Evolutionary conservation across 2,113 vertebrate genomes (phyloP), one percentile per base, ranked within the genome.

Genomic region (Candoia aspera): DNA sequence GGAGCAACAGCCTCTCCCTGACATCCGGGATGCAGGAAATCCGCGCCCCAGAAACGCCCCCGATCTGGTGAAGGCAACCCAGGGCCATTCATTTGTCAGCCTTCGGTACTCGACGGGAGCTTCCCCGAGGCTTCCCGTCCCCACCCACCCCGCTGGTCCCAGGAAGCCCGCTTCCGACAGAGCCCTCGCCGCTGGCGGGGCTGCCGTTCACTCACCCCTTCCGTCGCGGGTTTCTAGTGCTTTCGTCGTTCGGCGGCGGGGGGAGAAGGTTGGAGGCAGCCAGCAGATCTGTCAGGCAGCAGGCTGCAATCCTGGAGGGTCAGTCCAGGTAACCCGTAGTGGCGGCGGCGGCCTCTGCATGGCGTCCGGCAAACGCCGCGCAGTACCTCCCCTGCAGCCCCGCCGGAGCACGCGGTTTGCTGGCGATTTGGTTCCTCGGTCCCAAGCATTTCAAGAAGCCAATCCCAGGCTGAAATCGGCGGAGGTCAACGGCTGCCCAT

Each of bases 251-350:
- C 12, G 8, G 46, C 90, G 93, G 95, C 95, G 46, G 93, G 95
- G 33, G 73, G 4, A 33, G 73, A 79, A 33, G 19, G 17, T 21
- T 42, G 73, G 73, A 42, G 73, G 73, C 19, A 79, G 33, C 73
- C 33, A 21, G 33, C 73, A 37, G 33, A 79, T 37, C 68, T 17
- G 33, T 79, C 68, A 37, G 68, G 15, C 33, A 79, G 73, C 33
- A 42, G 17, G 33, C 73, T 79, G 33, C 33, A 37, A 42, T 42
- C 37, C 37, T 42, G 73, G 37, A 62, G 42, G 94, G 87, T 79
- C 54, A 86, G 91, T 83, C 96, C 95, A 95, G 95, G 88, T 95
- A 92, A 89, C 94, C 9, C 86, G 93, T 2, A 58, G 92, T 86
- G 42, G 37, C 46, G 2, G 62, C 90, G 19, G 84, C 58, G 21